Conservation (phyloP, 1,140 invertebrate genomes). For the Caenorhabditis latens region DNA sequence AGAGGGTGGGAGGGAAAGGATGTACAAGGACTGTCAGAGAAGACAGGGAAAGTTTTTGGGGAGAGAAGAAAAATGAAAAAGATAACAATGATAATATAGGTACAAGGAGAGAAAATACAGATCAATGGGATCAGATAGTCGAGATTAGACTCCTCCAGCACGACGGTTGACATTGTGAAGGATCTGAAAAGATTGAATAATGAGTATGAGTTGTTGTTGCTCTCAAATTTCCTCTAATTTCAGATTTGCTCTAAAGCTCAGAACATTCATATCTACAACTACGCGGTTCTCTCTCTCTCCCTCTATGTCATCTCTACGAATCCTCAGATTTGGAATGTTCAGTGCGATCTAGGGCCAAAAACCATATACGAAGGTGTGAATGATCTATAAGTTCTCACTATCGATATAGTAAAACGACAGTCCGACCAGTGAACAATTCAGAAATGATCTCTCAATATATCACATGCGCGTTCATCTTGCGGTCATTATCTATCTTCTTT, state of each 20-base stretch:
- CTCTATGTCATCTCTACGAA: too few species aligned
- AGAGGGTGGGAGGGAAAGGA: background rate
- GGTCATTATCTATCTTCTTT: slow-evolving; percentile 27
- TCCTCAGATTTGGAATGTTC: background rate
- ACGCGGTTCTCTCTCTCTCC: too few species aligned
- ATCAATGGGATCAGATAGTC: slow-evolving; percentile 35
- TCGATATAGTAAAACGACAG: background rate
- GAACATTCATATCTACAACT: background rate
- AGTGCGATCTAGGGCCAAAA: background rate
- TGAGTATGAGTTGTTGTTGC: background rate
- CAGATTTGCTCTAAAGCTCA: background rate
- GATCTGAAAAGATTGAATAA: slow-evolving; percentile 13
- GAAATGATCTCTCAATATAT: background rate
- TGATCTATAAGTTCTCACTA: background rate
- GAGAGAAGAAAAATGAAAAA: background rate
- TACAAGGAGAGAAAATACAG: background rate
- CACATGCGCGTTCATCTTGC: slow-evolving; percentile 36
- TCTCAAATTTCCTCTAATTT: background rate
- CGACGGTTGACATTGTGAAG: slow-evolving; percentile 43
- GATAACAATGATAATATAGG: background rate
- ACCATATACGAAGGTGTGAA: slow-evolving; percentile 28
- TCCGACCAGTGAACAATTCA: background rate
- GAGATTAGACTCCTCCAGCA: slow-evolving; percentile 29
- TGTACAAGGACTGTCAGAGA: slow-evolving; percentile 41
- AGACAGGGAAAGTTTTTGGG: background rate